Conservation (phyloP, 2,797 vertebrate species). For the Anguilla marmorata region DNA sequence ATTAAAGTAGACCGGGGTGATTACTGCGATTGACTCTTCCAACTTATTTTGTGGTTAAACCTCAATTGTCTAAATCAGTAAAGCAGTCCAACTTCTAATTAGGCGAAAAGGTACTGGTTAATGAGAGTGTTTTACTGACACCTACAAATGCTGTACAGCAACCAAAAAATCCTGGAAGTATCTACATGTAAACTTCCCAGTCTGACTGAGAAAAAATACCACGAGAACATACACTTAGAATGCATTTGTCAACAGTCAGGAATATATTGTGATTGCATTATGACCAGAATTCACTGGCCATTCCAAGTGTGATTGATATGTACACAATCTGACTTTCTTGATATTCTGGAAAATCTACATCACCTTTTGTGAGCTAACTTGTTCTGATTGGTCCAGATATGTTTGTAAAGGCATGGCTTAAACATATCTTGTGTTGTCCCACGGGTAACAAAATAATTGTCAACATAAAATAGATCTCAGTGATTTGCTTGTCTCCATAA, state of each 20-base stretch:
- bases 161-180: neutral
- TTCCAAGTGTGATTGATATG: neutral
- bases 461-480: too few species aligned
- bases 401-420: neutral
- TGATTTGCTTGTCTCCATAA: too few species aligned
- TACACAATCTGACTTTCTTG: neutral
- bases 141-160: neutral
- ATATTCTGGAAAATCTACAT: neutral
- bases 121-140: neutral
- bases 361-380: too few species aligned
- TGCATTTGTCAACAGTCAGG: neutral
- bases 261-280: neutral
- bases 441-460: neutral
- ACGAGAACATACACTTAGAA: neutral
- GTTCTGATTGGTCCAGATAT: neutral
- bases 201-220: neutral
- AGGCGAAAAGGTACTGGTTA: neutral
- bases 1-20: conserved; percentile 35
- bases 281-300: neutral
- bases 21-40: conserved; percentile 38
- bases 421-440: neutral
- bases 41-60: conserved; percentile 25
- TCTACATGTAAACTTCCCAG: neutral
- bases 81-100: neutral
- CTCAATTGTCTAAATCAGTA: conserved; percentile 26